phyloP scores from a whole-genome alignment of 1,140 invertebrate genomes.

The Formica selysi region DNA sequence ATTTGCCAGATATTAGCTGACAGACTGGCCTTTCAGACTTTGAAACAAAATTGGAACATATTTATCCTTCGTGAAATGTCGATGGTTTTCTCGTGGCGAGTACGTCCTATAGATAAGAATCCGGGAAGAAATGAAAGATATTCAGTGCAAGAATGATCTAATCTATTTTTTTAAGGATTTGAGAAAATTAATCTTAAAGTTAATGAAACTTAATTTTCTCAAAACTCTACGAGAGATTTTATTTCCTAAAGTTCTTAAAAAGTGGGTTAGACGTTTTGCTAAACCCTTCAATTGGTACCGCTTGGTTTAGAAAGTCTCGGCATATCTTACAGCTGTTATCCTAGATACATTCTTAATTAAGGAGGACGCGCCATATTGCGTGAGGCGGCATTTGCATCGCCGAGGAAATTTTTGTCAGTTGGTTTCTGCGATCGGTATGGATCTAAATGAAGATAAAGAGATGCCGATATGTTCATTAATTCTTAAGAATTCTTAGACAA shows the following conservation, averaged over 20 bases:
- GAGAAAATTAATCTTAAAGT: neutral
- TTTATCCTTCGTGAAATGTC: slow-evolving; percentile 11
- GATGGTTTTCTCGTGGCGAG: neutral
- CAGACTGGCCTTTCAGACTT: slow-evolving; percentile 30
- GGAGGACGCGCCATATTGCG: slow-evolving; percentile 11
- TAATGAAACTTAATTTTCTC: slow-evolving; percentile 5
- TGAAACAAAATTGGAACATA: slow-evolving; percentile 62
- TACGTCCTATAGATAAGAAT: neutral
- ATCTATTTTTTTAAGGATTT: neutral
- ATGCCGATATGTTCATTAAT: neutral
- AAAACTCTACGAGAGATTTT: neutral
- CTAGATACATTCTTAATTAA: slow-evolving; percentile 26
- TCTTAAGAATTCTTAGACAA: neutral
- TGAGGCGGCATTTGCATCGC: neutral
- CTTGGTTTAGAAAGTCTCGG: slow-evolving; percentile 33
- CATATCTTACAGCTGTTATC: slow-evolving; percentile 35
- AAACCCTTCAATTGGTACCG: slow-evolving; percentile 14
- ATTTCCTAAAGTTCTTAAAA: slow-evolving; percentile 9
- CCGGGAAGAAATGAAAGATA: neutral
- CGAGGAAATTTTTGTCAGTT: neutral
- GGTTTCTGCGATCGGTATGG: neutral
- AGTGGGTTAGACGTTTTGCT: neutral
- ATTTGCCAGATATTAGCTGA: slow-evolving; percentile 71
- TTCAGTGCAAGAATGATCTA: neutral
- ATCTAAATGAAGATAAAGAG: neutral